These are phyloP conservation scores for Vulpes ferrilata DNA, from an alignment of 2,113 vertebrate genomes.

Conservation along the genomic window DNA sequence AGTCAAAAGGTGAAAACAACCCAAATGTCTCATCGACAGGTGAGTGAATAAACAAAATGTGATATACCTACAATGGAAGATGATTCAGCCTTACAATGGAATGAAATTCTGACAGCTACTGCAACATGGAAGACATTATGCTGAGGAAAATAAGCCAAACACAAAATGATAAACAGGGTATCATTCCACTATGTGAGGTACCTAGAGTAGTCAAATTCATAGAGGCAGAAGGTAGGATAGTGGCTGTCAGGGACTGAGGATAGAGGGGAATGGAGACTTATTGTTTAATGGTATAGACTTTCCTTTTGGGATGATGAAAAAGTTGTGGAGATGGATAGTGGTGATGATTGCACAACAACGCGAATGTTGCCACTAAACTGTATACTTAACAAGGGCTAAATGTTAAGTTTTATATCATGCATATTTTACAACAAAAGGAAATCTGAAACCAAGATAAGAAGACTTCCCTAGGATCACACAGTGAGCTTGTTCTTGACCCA, in stretches of 20 bases:
- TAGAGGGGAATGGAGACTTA: not conserved
- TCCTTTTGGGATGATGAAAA: not conserved
- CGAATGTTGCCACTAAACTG: not conserved
- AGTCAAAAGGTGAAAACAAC: not conserved
- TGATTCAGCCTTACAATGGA: not conserved
- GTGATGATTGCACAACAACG: not conserved
- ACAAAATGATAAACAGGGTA: not conserved
- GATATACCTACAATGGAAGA: not conserved
- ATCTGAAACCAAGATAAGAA: conserved; percentile 16
- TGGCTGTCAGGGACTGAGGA: not conserved
- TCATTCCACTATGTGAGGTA: not conserved
- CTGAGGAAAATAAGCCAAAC: not conserved
- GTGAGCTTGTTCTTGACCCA: not conserved
- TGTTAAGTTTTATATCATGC: not conserved
- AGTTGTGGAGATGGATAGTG: not conserved
- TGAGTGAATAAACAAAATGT: not conserved
- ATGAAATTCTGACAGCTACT: not conserved
- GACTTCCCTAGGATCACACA: not conserved
- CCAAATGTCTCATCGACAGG: not conserved
- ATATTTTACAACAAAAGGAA: not conserved
- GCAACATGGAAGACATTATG: not conserved
- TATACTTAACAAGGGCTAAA: not conserved
- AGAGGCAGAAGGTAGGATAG: not conserved
- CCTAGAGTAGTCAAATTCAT: not conserved
- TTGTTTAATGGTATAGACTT: not conserved